These are phyloP conservation scores for Tachystola acroxantha DNA, from an alignment of 2,888 invertebrate genomes.

Conservation along the genomic window DNA sequence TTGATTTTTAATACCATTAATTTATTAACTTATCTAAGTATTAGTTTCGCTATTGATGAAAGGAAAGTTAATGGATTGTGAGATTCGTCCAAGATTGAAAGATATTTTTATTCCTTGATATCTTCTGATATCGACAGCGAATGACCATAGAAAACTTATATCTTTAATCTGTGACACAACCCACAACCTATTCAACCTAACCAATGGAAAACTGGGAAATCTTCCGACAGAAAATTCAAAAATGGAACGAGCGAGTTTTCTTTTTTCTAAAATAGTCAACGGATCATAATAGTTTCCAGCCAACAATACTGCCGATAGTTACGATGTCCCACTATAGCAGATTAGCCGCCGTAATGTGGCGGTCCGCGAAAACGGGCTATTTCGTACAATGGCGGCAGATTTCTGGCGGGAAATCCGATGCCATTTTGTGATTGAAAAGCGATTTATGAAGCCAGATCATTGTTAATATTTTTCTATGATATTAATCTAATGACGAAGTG, in stretches of 20 bases:
- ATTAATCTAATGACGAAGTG: no score
- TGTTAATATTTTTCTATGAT: conserved; percentile 6
- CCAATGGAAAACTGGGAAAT: no score
- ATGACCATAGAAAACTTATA: no score
- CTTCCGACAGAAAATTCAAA: neutral
- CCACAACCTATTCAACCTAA: no score
- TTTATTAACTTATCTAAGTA: no score
- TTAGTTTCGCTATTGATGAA: no score
- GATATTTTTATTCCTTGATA: no score
- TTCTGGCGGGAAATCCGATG: conserved; percentile 33
- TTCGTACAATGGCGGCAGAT: conserved; percentile 29
- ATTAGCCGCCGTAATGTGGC: conserved; percentile 55
- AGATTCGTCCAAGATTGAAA: no score
- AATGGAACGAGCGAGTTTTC: conserved; percentile 1
- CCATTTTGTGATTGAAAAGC: conserved; percentile 41
- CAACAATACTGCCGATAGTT: conserved; percentile 36
- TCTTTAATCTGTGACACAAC: no score
- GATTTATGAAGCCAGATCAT: conserved; percentile 24
- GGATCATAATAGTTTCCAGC: conserved; percentile 29
- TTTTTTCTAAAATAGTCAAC: conserved; percentile 7
- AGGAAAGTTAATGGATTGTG: no score
- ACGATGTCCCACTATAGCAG: conserved; percentile 49
- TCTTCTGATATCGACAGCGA: no score
- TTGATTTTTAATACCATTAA: no score
- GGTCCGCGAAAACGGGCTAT: conserved; percentile 24